phyloP scores from a whole-genome alignment of 2,888 invertebrate genomes.

The Panorpa germanica region DNA sequence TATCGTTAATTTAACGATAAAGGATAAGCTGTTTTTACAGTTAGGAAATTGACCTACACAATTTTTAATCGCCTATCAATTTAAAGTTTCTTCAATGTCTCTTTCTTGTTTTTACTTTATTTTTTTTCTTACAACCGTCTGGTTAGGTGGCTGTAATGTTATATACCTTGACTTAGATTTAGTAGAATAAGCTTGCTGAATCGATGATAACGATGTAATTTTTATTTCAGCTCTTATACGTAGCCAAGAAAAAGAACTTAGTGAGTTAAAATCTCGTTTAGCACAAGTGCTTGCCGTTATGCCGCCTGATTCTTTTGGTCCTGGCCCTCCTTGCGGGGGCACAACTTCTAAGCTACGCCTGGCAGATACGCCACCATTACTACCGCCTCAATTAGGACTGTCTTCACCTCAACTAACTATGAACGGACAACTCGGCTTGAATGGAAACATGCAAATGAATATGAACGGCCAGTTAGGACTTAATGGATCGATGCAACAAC shows the following conservation, averaged over 20 bases:
- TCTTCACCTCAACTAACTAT: conserved; percentile 12
- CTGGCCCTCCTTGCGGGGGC: conserved; percentile 28
- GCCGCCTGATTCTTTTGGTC: conserved; percentile 50
- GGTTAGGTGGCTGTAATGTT: too few relatives aligned
- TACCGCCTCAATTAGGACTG: conserved; percentile 19
- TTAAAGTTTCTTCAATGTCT: too few relatives aligned
- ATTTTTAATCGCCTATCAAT: too few relatives aligned
- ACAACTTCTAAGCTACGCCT: conserved; percentile 40
- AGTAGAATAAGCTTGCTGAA: too few relatives aligned
- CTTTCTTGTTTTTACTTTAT: too few relatives aligned
- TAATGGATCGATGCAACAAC: conserved; percentile 16
- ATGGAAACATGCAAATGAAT: too few relatives aligned
- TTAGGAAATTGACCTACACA: too few relatives aligned
- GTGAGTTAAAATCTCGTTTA: conserved; percentile 74
- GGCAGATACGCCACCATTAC: conserved; percentile 24
- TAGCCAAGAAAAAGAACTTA: conserved; percentile 78
- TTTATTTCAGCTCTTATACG: conserved; percentile 48
- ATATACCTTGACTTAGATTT: neutral
- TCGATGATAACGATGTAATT: conserved; percentile 2
- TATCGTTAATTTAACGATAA: too few relatives aligned
- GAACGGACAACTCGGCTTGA: too few relatives aligned
- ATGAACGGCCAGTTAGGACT: conserved; percentile 8
- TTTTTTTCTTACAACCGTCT: too few relatives aligned
- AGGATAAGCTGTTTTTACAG: too few relatives aligned
- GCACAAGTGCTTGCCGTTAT: conserved; percentile 88